Base-by-base conservation (phyloP, 2,888 invertebrate species). In the Oconnorella tubifera region DNA sequence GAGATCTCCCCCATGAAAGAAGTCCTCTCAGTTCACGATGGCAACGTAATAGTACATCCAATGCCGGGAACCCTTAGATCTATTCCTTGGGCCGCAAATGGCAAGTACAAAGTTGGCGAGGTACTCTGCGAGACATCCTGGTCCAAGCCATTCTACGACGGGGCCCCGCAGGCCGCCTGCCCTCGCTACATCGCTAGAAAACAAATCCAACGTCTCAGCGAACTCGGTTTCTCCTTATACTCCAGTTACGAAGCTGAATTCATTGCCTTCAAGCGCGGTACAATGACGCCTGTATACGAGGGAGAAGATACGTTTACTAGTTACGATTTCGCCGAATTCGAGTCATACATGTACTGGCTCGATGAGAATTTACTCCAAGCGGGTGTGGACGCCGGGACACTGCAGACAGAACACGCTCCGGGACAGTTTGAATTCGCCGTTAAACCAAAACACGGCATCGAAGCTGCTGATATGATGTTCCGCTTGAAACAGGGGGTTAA, bases 371-470 rank as follows among this genome's bases (percentile, higher is more conserved):
- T 63, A 10, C 10, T n/a, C 19, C 53, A 40, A 19, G 19, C 60
- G 4, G 68, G 65, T 0, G 55, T 70, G 10, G 33, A 64, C 14
- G 10, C 66, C 32, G 66, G 55, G 29, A 31, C 57, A 14, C 50
- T 63, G 10, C 66, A 71, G 40, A 28, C 53, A 10, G 71, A 71
- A 49, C 49, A 60, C 40, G 62, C 49, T 3, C 48, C 56, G 0
- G 67, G 72, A 6, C 71, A 72, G 61, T 67, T 66, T 61, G 72
- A 72, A 58, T 40, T 71, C 2, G 60, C 56, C 33, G 19, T 65
- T 48, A 33, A 53, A n/a, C 67, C 69, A 6, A 48, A 55, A 2
- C 48, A 55, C 23, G 72, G 70, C 10, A 53, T 72, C 3, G 27
- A 59, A 25, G 29, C 66, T 25, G 63, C 63, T 4, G 72, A 72